phyloP scores from a whole-genome alignment of 1,140 invertebrate genomes.

The Colletes latitarsis region DNA sequence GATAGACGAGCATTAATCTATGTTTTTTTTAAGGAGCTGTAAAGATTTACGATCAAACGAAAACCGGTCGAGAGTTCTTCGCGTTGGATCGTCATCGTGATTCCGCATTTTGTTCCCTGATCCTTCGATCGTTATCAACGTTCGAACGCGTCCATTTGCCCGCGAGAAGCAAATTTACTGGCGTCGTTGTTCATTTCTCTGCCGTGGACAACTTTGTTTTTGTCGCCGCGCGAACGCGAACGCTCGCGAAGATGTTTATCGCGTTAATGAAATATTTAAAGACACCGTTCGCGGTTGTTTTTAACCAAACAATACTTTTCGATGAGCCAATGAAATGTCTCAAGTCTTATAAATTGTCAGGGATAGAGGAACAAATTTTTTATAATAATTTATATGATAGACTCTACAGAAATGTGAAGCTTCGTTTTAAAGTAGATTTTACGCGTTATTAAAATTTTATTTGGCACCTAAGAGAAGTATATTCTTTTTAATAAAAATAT shows the following conservation, averaged over 20 bases:
- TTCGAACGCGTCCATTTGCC: not conserved
- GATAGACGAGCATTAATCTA: not conserved
- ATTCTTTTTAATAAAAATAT: too few species aligned
- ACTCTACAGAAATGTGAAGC: too few species aligned
- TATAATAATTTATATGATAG: too few species aligned
- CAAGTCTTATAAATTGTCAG: too few species aligned
- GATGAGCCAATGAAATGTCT: too few species aligned
- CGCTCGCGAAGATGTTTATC: slow-evolving; percentile 2
- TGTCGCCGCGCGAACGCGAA: not conserved
- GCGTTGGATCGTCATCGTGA: too few species aligned
- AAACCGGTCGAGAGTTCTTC: not conserved
- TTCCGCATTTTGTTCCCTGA: not conserved
- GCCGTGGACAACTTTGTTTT: not conserved
- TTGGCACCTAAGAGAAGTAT: too few species aligned
- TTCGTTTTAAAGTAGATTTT: too few species aligned
- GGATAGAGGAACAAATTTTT: too few species aligned
- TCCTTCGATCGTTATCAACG: not conserved
- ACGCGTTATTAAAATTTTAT: too few species aligned
- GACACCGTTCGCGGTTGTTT: not conserved
- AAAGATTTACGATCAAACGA: slow-evolving; percentile 32
- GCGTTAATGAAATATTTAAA: slow-evolving; percentile 6
- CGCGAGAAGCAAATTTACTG: not conserved
- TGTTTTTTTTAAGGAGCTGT: not conserved
- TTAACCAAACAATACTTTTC: not conserved
- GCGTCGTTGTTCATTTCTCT: not conserved